phyloP scores from a whole-genome alignment of 2,113 vertebrate species.

The Parotia lawesii region DNA sequence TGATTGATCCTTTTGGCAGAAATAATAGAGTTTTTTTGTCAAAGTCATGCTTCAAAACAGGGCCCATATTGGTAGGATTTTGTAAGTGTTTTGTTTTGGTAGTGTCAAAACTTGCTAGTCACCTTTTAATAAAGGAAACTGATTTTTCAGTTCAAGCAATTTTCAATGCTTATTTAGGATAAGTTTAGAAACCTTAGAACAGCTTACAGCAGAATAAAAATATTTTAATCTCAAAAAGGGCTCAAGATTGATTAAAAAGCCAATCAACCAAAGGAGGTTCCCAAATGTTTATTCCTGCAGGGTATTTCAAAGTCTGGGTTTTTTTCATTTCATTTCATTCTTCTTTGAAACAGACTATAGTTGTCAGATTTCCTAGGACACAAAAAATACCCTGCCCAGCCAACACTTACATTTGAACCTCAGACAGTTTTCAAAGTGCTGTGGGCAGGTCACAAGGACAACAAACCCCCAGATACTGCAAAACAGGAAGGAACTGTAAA shows the following conservation, averaged over 20 bases:
- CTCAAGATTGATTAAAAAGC: neutral
- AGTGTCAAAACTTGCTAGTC: neutral
- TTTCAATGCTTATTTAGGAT: neutral
- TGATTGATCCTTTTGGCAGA: neutral
- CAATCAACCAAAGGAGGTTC: neutral
- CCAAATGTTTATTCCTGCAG: neutral
- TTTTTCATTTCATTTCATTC: neutral
- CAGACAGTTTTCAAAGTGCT: neutral
- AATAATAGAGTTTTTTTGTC: neutral
- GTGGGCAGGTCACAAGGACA: neutral
- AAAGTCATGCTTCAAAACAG: neutral
- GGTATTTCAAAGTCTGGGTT: neutral
- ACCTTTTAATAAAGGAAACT: neutral
- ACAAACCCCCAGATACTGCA: neutral
- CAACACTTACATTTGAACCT: neutral
- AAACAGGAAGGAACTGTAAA: constrained; percentile 62
- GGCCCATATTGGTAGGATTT: neutral
- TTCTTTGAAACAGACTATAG: neutral
- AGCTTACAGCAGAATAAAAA: neutral
- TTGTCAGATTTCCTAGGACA: neutral
- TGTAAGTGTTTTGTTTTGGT: neutral
- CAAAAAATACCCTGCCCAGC: neutral
- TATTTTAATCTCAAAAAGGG: neutral
- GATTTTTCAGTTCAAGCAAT: neutral
- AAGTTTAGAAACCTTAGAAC: neutral